Evolutionary conservation across 2,113 vertebrate genomes (phyloP).

Genomic region (Vulpes lagopus): DNA sequence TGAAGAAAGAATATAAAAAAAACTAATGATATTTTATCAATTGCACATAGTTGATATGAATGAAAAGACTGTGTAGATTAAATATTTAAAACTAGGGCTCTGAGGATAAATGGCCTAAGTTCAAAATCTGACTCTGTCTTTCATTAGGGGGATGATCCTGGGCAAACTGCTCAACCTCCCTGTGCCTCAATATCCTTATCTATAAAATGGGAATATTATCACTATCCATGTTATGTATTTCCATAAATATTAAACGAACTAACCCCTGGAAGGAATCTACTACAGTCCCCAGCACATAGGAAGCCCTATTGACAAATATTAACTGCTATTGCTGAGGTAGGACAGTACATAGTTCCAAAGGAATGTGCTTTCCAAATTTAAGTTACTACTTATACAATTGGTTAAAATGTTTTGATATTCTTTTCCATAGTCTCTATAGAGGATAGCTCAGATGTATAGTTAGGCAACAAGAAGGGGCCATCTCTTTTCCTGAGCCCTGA

Average conservation of each 20-base stretch:
- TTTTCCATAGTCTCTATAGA: background rate
- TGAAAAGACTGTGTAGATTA: background rate
- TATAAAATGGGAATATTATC: background rate
- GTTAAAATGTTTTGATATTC: background rate
- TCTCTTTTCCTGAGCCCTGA: constrained; percentile 75
- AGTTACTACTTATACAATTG: background rate
- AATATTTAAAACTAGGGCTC: background rate
- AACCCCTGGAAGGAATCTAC: background rate
- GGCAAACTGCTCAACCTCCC: background rate
- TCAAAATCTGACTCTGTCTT: background rate
- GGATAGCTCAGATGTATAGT: background rate
- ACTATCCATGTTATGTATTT: background rate
- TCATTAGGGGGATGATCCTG: background rate
- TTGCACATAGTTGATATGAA: background rate
- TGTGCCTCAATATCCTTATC: background rate
- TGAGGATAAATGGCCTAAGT: background rate
- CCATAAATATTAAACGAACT: background rate
- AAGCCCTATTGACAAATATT: background rate
- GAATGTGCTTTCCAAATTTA: background rate
- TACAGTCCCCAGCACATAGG: background rate
- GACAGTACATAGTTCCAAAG: background rate
- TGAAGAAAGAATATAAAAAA: background rate
- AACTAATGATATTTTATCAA: background rate
- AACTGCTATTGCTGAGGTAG: background rate
- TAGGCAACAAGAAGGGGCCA: background rate